A percentile compares a stretch with the other conserved stretches of the same genome.
These are phyloP conservation scores for Serrognathus titanus DNA, from an alignment of 2,888 invertebrate species.

Conservation along the genomic window DNA sequence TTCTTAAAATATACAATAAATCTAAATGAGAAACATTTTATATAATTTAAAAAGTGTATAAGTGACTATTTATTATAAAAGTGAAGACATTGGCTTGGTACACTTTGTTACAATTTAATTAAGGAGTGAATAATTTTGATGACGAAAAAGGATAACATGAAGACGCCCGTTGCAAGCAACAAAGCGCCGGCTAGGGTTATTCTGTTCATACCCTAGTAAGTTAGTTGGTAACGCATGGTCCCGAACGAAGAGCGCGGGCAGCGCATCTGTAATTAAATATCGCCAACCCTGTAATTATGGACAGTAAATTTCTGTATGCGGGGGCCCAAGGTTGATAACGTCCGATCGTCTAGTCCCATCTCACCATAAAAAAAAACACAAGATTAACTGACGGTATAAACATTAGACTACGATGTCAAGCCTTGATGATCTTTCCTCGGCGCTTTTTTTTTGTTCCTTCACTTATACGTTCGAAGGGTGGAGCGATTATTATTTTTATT, in stretches of 20 bases:
- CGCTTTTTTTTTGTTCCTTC: not conserved
- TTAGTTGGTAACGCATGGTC: conserved; percentile 20
- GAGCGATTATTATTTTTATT: conserved; percentile 4
- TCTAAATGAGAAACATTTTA: too few species aligned
- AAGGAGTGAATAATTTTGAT: too few species aligned
- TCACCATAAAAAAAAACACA: conserved; percentile 23
- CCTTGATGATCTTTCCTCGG: conserved; percentile 2
- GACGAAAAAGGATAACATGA: too few species aligned
- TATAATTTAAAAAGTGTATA: too few species aligned
- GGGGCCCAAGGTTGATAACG: conserved; percentile 51
- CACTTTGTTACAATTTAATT: too few species aligned
- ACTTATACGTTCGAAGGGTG: not conserved
- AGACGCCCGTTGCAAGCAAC: not conserved
- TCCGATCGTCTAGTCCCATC: conserved; percentile 48
- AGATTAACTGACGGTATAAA: conserved; percentile 31
- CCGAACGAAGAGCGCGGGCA: conserved; percentile 41
- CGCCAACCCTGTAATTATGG: conserved; percentile 80
- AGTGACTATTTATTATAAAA: too few species aligned
- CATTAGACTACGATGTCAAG: conserved; percentile 22
- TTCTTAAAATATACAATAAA: too few species aligned
- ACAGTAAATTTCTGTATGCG: conserved; percentile 77
- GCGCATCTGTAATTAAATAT: conserved; percentile 75
- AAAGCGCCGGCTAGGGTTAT: conserved; percentile 1
- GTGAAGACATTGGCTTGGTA: too few species aligned
- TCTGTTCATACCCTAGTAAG: conserved; percentile 10